A percentile compares a stretch with the other conserved stretches of the same genome.
Conservation (phyloP, 2,113 vertebrate species). For the Panthera leo region DNA sequence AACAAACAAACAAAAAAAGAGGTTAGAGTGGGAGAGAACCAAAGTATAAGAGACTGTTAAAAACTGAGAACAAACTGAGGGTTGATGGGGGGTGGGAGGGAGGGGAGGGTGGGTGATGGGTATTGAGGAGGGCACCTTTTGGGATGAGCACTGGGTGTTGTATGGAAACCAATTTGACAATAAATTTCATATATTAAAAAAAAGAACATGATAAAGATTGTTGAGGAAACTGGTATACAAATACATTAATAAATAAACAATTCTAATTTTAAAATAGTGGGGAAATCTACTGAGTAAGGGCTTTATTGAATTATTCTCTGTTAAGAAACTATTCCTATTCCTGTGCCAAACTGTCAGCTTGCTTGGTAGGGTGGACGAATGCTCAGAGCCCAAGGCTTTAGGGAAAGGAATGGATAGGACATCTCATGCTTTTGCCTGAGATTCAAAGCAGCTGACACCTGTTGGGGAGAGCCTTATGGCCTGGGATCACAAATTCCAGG, state of each 20-base stretch:
- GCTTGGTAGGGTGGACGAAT: background rate
- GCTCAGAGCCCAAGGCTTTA: background rate
- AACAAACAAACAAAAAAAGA: too few species aligned
- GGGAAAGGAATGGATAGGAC: too few species aligned
- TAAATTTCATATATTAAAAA: too few species aligned
- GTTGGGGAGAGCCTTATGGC: background rate
- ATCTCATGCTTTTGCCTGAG: accelerated
- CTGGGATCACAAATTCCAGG: background rate
- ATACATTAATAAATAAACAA: background rate
- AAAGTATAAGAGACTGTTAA: too few species aligned
- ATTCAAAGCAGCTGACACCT: background rate
- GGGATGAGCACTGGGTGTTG: too few species aligned
- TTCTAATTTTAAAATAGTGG: background rate
- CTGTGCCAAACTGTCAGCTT: background rate
- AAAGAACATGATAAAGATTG: background rate
- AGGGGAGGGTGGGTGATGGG: too few species aligned
- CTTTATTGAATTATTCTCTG: background rate
- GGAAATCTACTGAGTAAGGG: background rate
- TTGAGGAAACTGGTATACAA: background rate
- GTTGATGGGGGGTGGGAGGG: too few species aligned
- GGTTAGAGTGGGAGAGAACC: too few species aligned
- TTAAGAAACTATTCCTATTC: background rate
- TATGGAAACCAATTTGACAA: too few species aligned
- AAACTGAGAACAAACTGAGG: too few species aligned
- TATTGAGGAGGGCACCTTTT: too few species aligned